These are phyloP conservation scores for Sebastes nivosus DNA, from an alignment of 2,797 vertebrate species.

Conservation along the genomic window DNA sequence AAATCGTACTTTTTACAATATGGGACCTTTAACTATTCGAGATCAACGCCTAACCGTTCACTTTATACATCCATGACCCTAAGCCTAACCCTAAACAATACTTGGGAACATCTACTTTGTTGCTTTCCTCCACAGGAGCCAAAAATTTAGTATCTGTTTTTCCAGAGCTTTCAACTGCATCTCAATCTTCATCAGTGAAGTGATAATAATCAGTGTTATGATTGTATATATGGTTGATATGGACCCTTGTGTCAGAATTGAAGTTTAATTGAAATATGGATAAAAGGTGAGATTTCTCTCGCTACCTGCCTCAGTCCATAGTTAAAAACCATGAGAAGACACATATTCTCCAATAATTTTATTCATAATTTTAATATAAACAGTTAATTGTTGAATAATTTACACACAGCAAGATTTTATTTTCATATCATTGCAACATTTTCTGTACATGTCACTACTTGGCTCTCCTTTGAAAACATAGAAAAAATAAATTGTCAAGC, in stretches of 20 bases:
- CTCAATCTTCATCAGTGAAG: not conserved
- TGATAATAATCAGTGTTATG: not conserved
- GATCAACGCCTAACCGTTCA: too few relatives aligned
- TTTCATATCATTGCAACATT: conserved; percentile 88
- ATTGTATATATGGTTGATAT: not conserved
- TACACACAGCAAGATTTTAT: conserved; percentile 92
- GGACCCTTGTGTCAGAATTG: too few relatives aligned
- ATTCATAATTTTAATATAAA: conserved; percentile 99
- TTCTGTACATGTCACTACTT: conserved; percentile 92
- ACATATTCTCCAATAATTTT: conserved; percentile 88
- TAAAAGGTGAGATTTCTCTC: not conserved
- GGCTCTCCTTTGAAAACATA: conserved; percentile 90
- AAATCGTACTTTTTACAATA: too few relatives aligned
- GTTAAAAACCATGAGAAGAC: conserved; percentile 33
- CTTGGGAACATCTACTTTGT: not conserved
- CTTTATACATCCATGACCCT: too few relatives aligned
- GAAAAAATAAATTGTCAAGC: conserved; percentile 89
- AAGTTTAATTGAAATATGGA: too few relatives aligned
- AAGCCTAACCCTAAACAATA: too few relatives aligned
- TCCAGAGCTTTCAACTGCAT: not conserved
- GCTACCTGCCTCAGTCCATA: not conserved
- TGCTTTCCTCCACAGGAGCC: not conserved
- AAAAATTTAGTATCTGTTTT: too few relatives aligned
- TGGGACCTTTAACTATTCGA: too few relatives aligned
- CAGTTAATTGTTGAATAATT: conserved; percentile 96